These are phyloP conservation scores for Cheilosia impressa DNA, from an alignment of 2,888 invertebrate species.

Conservation along the genomic window DNA sequence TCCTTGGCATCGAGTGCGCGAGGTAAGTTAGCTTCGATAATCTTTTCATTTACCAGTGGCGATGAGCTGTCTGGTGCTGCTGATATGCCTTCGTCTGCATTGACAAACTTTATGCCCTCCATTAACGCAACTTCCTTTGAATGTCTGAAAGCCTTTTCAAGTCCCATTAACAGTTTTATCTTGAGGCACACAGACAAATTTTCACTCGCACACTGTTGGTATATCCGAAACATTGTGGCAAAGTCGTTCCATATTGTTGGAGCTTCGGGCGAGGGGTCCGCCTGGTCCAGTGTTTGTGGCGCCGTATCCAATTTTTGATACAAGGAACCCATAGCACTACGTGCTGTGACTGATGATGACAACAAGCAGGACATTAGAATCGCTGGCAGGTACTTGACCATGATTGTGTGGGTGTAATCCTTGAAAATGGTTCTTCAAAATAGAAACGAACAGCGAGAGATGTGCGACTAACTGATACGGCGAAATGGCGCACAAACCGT, in stretches of 20 bases:
- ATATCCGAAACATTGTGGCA: conserved; percentile 90
- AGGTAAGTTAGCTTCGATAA: conserved; percentile 89
- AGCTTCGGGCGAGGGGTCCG: conserved; percentile 20
- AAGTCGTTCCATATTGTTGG: conserved; percentile 85
- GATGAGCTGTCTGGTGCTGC: conserved; percentile 68
- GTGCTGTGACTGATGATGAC: conserved; percentile 57
- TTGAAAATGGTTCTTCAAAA: neutral
- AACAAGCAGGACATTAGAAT: conserved; percentile 40
- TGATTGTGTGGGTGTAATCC: conserved; percentile 34
- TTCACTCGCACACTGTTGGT: conserved; percentile 90
- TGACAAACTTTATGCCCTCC: conserved; percentile 91
- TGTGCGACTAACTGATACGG: conserved; percentile 78
- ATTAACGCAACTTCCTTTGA: conserved; percentile 87
- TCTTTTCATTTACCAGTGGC: conserved; percentile 84
- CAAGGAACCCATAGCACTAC: conserved; percentile 48
- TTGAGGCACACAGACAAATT: conserved; percentile 90
- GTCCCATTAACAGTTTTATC: conserved; percentile 90
- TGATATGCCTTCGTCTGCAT: conserved; percentile 83
- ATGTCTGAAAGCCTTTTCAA: conserved; percentile 89
- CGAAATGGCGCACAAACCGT: conserved; percentile 78
- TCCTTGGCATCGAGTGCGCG: conserved; percentile 89
- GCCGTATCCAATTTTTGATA: conserved; percentile 46
- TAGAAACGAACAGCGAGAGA: conserved; percentile 39
- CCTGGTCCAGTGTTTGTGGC: conserved; percentile 38
- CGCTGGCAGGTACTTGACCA: conserved; percentile 47